Evolutionary conservation across 1,140 invertebrate genomes (phyloP).

Genomic region (Neodiprion pinetum): DNA sequence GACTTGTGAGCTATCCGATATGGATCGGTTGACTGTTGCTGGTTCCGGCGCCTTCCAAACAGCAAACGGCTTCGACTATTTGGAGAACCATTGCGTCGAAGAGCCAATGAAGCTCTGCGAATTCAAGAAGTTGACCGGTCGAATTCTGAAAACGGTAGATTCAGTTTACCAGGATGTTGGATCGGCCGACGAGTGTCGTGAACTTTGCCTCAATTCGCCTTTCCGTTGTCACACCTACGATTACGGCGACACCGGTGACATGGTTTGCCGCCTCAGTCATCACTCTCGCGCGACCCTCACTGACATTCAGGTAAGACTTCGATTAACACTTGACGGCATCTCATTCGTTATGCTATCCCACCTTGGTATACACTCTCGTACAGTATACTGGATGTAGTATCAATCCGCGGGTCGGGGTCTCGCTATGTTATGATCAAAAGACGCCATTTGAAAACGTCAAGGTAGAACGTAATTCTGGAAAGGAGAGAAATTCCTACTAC

Average conservation of each 20-base stretch:
- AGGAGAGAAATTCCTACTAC: too few species aligned
- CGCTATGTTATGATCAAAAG: too few species aligned
- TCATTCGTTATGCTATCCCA: background rate
- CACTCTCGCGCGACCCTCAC: slow-evolving; percentile 87
- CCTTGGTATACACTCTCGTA: too few species aligned
- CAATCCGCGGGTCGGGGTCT: too few species aligned
- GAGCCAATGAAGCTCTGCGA: slow-evolving; percentile 91
- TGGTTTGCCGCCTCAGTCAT: slow-evolving; percentile 91
- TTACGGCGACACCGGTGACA: slow-evolving; percentile 90
- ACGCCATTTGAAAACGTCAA: too few species aligned
- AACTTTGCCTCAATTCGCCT: slow-evolving; percentile 86
- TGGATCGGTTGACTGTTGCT: slow-evolving; percentile 87
- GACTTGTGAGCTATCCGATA: slow-evolving; percentile 85
- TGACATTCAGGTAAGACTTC: slow-evolving; percentile 76
- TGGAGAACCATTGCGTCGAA: slow-evolving; percentile 90
- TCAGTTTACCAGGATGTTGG: slow-evolving; percentile 90
- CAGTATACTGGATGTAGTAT: too few species aligned
- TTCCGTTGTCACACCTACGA: slow-evolving; percentile 91
- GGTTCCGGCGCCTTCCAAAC: slow-evolving; percentile 77
- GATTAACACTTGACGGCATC: slow-evolving; percentile 6
- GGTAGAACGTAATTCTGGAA: too few species aligned
- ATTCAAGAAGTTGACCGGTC: slow-evolving; percentile 86
- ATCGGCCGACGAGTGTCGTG: slow-evolving; percentile 84
- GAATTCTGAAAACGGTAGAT: slow-evolving; percentile 92
- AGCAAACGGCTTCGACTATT: slow-evolving; percentile 79